Percentiles rank a stretch among this genome's conserved stretches.
Conservation (phyloP, 2,797 vertebrate genomes). For the Microctenopoma stevenorrisi region DNA sequence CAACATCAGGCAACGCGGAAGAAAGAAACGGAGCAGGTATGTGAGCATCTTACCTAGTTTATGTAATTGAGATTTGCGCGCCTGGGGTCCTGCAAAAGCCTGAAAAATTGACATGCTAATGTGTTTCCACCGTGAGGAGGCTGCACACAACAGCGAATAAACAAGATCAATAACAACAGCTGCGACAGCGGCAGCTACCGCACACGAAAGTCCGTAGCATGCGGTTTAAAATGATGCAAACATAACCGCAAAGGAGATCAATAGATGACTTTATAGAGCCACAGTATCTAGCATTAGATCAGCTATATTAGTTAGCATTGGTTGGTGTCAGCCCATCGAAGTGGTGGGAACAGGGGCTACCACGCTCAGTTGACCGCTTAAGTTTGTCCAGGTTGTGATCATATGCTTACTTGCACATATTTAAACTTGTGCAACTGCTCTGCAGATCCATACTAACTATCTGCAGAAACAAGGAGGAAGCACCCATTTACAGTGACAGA, state of each 20-base stretch:
- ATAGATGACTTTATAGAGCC: slow-evolving; percentile 20
- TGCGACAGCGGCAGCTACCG: slow-evolving; percentile 30
- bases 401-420: not conserved
- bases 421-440: not conserved
- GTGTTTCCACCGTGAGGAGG: slow-evolving; percentile 59
- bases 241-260: slow-evolving; percentile 1
- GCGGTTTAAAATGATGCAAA: slow-evolving; percentile 8
- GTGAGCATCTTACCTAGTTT: not conserved
- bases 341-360: slow-evolving; percentile 22
- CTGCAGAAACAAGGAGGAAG: not conserved
- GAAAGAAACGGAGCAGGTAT: slow-evolving; percentile 68
- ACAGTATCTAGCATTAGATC: slow-evolving; percentile 15
- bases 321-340: slow-evolving; percentile 45
- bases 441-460: not conserved
- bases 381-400: slow-evolving; percentile 4
- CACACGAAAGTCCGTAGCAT: not conserved
- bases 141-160: slow-evolving; percentile 66
- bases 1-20: slow-evolving; percentile 49
- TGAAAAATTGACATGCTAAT: slow-evolving; percentile 67
- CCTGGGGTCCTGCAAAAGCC: slow-evolving; percentile 30
- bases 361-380: not conserved
- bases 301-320: slow-evolving; percentile 51
- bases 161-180: slow-evolving; percentile 46
- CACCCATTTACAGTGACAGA: not conserved
- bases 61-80: not conserved